Conservation (phyloP, 1,140 invertebrate genomes). For the Pseudomyrmex concolor region DNA sequence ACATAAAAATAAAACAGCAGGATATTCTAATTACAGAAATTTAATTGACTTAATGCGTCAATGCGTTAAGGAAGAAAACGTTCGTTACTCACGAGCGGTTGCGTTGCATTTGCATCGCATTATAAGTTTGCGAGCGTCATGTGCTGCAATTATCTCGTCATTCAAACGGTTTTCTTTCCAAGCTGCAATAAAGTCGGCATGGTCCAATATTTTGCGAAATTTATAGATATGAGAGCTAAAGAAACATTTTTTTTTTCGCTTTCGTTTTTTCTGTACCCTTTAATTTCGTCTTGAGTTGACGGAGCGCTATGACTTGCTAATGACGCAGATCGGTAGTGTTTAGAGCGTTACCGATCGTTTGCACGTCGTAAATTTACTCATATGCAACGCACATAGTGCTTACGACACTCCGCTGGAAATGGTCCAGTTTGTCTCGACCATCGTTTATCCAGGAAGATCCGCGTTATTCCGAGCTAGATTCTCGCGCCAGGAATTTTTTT, state of each 20-base stretch:
- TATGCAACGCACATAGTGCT: not conserved
- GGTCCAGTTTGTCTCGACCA: not conserved
- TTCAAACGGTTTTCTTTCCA: conserved; percentile 13
- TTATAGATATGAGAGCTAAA: conserved; percentile 33
- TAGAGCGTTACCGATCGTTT: conserved; percentile 12
- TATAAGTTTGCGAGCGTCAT: conserved; percentile 34
- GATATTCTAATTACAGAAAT: not conserved
- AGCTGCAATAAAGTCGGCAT: not conserved
- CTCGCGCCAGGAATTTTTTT: not conserved
- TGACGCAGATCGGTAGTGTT: conserved; percentile 19
- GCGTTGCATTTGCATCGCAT: conserved; percentile 37
- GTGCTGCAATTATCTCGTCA: not conserved
- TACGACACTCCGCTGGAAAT: not conserved
- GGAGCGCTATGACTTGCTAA: not conserved
- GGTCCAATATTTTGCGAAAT: conserved; percentile 34
- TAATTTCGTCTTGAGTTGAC: not conserved
- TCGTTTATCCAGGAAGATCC: conserved; percentile 4
- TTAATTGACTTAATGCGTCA: conserved; percentile 28
- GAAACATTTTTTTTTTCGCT: not conserved
- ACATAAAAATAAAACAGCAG: not conserved
- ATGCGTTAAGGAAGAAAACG: conserved; percentile 24
- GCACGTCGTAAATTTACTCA: conserved; percentile 39
- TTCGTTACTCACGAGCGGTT: conserved; percentile 11
- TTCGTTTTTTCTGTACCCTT: not conserved
- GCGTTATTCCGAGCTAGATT: not conserved